A percentile compares a stretch with the other conserved stretches of the same genome.
phyloP scores from a whole-genome alignment of 2,113 vertebrate species.

The Tragulus kanchil region DNA sequence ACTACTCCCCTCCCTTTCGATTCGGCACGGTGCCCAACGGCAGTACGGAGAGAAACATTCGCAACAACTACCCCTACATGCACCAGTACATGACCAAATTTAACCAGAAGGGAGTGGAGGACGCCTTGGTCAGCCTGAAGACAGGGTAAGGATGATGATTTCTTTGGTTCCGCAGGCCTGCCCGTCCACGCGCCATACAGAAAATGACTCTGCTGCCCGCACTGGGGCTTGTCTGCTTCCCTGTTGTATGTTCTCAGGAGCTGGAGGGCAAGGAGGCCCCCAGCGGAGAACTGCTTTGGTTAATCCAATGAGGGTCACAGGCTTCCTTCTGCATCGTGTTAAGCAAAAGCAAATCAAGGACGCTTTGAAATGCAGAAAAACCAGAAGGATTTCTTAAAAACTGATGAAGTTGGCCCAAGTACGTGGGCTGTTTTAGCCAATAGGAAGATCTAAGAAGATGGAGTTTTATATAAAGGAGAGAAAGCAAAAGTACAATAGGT shows the following conservation, averaged over 20 bases:
- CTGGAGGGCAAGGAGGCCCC: background rate
- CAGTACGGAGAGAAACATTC: slow-evolving; percentile 98
- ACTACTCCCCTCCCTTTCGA: slow-evolving; percentile 98
- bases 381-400: slow-evolving; percentile 56
- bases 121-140: slow-evolving; percentile 98
- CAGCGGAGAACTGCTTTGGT: background rate
- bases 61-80: slow-evolving; percentile 99
- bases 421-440: background rate
- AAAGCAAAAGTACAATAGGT: background rate
- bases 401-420: background rate
- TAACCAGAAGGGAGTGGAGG: slow-evolving; percentile 96
- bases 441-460: slow-evolving; percentile 6
- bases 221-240: background rate
- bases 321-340: background rate
- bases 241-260: background rate
- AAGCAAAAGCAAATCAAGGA: slow-evolving; percentile 5
- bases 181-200: background rate
- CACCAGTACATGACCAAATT: slow-evolving; percentile 99
- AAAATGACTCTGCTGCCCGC: background rate
- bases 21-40: slow-evolving; percentile 99
- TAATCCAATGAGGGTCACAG: background rate
- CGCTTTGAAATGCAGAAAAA: slow-evolving; percentile 50
- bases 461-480: background rate
- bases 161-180: background rate
- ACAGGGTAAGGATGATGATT: slow-evolving; percentile 91